Evolutionary conservation across 2,888 invertebrate species (phyloP), one percentile per base, ranked within the genome.

Genomic region (Ganaspis brasiliensis): DNA sequence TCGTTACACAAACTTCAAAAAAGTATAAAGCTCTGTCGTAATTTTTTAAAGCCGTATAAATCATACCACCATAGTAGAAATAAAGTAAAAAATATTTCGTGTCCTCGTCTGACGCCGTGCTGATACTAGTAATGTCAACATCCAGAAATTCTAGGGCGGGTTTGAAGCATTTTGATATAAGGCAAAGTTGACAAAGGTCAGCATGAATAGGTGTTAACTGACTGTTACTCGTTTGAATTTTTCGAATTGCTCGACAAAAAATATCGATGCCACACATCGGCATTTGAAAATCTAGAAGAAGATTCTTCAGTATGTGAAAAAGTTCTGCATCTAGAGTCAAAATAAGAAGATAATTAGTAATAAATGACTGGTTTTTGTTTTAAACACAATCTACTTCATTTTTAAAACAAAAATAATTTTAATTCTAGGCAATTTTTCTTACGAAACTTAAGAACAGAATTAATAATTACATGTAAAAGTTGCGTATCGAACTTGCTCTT

Each of bases 51-150:
- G 97, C 97, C 74, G 98, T 95, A 91, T 98, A 99, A 84, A 99
- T 97, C 97, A 99, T 98, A 72, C 99, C 99, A 76, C 98, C 98
- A 90, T 99, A 99, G 91, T 99, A 99, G 91, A 97, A 99, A 91
- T 98, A 99, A 0, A 98, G 93, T 72, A 99, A 93, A 90, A 98
- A 98, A 91, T 97, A 96, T 92, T 97, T 97, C 0, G 97, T 95
- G 91, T 97, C 97, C 82, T 95, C 95, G 87, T 96, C 96, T 93
- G 97, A 97, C 9, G 45, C 14, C 87, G 96, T 94, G 87, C 97
- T 96, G 87, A 99, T 98, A 82, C 97, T 97, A 79, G 97, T 97
- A 73, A 98, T 95, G 93, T 99, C 98, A 70, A 95, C 95, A 88
- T 98, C 96, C 82, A 99, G 93, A 90, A 97, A 96, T 87, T 95